Base-by-base conservation (phyloP, 2,888 invertebrate genomes). In the Unio delphinus region DNA sequence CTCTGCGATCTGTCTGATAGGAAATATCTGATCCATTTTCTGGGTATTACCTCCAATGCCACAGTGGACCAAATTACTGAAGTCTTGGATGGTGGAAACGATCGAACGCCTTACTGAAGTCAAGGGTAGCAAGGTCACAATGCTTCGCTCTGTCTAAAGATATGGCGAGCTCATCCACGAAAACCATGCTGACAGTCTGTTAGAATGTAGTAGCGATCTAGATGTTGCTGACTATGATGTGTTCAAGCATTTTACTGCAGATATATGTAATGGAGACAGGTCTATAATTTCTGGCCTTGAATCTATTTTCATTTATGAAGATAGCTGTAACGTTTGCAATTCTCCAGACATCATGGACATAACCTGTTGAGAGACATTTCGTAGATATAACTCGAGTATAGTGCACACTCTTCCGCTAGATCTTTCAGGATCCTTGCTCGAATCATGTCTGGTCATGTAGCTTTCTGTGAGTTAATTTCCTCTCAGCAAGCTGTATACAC, bases 91-190 rank as follows among this genome's bases (percentile, higher is more conserved):
- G 61, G 18, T 11, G 61, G 18, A 61, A 8, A 28, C n/a, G 61
- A 20, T 61, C 61, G 23, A 61, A 61, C 3, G 61, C 6, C 61
- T 61, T 61, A 26, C 61, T 61, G 11, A 61, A 61, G 61, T 61
- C 6, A 23, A 61, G 26, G 26, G 23, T 26, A 11, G 61, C 61
- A 23, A 61, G 23, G n/a, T 61, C n/a, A 11, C 23, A 30, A 6
- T 61, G 61, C 30, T 26, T 61, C 11, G 6, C 5, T 30, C 18
- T 61, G 61, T 61, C 61, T 18, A 61, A 18, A 6, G 61, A 61
- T 18, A 30, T 28, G 6, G 15, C 20, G 6, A 61, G 61, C 26
- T 61, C 61, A 61, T 61, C 26, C 30, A 61, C 26, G 18, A 20
- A 30, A 18, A 30, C 23, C 30, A 20, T 61, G 26, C 23, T 23